Evolutionary conservation across 2,113 vertebrate species (phyloP).

Genomic region (Lates calcarifer): DNA sequence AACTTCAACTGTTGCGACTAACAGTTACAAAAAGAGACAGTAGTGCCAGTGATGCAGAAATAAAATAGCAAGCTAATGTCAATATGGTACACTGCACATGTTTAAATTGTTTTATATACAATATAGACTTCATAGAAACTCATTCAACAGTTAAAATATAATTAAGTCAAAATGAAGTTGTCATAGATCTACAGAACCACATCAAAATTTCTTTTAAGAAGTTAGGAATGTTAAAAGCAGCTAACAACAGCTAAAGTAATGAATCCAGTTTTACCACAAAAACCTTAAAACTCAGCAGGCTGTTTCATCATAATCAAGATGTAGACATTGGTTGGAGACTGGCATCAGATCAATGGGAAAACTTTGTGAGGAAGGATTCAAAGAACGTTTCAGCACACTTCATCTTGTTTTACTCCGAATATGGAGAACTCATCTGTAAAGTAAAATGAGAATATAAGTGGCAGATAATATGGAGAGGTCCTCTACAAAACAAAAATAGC

Average conservation of each 20-base stretch:
- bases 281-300: background rate
- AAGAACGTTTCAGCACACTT: background rate
- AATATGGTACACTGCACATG: background rate
- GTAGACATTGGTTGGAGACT: background rate
- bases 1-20: background rate
- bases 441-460: conserved; percentile 18
- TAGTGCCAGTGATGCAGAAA: background rate
- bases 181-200: background rate
- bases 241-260: background rate
- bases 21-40: background rate
- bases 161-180: background rate
- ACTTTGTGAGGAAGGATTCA: background rate
- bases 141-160: background rate
- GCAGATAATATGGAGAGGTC: background rate
- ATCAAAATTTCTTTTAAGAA: background rate
- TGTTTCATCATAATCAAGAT: background rate
- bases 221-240: conserved; percentile 4
- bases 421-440: conserved; percentile 74
- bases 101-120: conserved; percentile 24
- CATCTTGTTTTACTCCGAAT: conserved; percentile 61
- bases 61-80: background rate
- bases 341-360: background rate
- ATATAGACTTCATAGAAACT: background rate
- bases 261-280: background rate
- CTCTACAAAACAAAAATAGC: background rate